Evolutionary conservation across 2,888 invertebrate genomes (phyloP).

Genomic region (Ephialtes manifestator): DNA sequence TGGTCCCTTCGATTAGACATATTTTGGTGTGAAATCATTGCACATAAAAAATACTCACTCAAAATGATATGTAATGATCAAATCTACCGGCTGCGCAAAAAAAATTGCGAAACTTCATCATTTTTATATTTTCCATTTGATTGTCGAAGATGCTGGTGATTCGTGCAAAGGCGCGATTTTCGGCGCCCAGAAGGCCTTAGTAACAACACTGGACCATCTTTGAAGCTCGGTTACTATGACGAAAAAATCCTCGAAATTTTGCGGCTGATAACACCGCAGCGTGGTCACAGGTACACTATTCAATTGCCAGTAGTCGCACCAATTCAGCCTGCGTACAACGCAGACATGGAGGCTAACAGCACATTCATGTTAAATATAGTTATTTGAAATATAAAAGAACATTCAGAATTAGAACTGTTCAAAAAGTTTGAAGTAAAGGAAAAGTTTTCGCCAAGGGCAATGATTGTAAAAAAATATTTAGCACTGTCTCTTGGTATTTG

Average conservation of each 20-base stretch:
- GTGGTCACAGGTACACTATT: not conserved
- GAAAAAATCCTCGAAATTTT: not conserved
- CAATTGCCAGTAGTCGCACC: not conserved
- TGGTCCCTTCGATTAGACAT: no score
- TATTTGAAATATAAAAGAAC: not conserved
- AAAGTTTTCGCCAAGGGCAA: no score
- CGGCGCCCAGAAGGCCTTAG: not conserved
- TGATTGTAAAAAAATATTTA: no score
- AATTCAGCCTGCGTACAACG: not conserved
- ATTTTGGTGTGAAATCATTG: no score
- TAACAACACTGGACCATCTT: not conserved
- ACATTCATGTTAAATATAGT: not conserved
- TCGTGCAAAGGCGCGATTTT: not conserved
- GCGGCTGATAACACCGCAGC: not conserved
- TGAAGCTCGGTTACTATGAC: conserved; percentile 8
- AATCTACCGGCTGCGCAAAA: no score
- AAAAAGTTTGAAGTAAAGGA: no score
- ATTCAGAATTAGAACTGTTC: not conserved
- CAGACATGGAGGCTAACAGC: not conserved
- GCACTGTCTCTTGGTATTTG: no score
- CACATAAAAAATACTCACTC: no score
- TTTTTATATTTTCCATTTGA: no score
- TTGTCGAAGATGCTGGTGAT: not conserved
- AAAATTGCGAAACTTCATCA: no score
- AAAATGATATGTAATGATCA: no score